These are phyloP conservation scores for Picus viridis DNA, from an alignment of 2,797 vertebrate species.

Conservation along the genomic window DNA sequence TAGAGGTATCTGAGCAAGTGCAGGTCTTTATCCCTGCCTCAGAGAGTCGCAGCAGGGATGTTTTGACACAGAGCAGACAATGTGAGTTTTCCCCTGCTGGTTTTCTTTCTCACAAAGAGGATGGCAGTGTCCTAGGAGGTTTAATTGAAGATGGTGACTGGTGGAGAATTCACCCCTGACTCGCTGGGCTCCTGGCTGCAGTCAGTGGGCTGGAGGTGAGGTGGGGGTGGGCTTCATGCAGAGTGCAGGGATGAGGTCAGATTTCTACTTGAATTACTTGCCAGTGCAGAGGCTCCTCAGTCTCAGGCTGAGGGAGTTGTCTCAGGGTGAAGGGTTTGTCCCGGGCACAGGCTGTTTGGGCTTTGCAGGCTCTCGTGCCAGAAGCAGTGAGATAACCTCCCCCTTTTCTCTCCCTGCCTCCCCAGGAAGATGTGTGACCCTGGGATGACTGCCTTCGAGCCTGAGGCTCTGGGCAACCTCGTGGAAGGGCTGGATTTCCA, in stretches of 20 bases:
- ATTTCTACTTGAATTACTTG: neutral
- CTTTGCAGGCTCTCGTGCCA: neutral
- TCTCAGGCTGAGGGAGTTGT: neutral
- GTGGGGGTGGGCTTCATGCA: neutral
- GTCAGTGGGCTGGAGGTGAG: neutral
- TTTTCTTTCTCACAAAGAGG: neutral
- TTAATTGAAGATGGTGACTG: neutral
- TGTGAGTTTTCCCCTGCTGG: neutral
- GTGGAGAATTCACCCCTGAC: neutral
- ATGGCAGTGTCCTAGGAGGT: neutral
- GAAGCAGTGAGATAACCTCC: neutral
- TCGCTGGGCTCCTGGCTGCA: neutral
- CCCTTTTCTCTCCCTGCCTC: neutral
- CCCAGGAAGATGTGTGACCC: constrained; percentile 98
- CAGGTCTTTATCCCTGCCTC: constrained; percentile 9
- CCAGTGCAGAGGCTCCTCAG: neutral
- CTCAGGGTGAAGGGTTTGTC: neutral
- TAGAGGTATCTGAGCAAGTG: neutral
- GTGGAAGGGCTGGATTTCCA: constrained; percentile 98
- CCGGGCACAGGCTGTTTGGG: fast-evolving
- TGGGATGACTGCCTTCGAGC: constrained; percentile 95
- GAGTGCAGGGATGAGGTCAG: neutral
- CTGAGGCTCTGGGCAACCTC: constrained; percentile 95
- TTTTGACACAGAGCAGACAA: constrained; percentile 25
- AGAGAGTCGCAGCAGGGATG: neutral